A percentile compares a stretch with the other conserved stretches of the same genome.
These are phyloP conservation scores for Bostrychus sinensis DNA, from an alignment of 2,113 vertebrate genomes.

Conservation along the genomic window DNA sequence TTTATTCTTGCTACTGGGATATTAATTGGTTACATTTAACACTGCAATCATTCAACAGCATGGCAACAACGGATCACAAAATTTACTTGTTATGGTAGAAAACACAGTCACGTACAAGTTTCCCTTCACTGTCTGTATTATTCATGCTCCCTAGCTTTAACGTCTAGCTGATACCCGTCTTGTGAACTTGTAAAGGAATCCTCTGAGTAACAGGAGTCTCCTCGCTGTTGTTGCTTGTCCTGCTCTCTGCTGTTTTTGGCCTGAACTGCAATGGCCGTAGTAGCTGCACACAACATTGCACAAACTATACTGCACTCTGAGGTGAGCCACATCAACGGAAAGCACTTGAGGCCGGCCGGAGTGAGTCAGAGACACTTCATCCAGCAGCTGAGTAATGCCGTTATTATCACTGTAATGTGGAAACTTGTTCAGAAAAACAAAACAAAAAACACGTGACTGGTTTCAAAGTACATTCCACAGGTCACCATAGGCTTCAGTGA, in stretches of 20 bases:
- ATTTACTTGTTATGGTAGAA: no score
- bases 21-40: no score
- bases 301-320: background rate
- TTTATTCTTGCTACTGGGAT: no score
- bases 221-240: background rate
- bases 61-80: no score
- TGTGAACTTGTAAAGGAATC: slow-evolving; percentile 29
- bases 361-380: slow-evolving; percentile 25
- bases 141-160: slow-evolving; percentile 20
- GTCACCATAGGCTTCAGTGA: no score
- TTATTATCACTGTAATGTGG: background rate
- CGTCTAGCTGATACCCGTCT: background rate
- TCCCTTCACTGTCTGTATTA: slow-evolving; percentile 25
- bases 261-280: no score
- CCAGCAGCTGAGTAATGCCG: slow-evolving; percentile 2
- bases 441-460: background rate
- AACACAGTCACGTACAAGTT: background rate
- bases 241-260: background rate
- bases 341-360: slow-evolving; percentile 16
- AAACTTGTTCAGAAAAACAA: no score
- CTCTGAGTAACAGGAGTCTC: slow-evolving; percentile 36
- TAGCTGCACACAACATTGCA: background rate
- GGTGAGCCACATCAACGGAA: slow-evolving; percentile 50
- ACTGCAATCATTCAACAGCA: no score
- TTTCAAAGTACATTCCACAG: slow-evolving; percentile 8